Conservation (phyloP, 2,113 vertebrate genomes). For the Chaetops frenatus region DNA sequence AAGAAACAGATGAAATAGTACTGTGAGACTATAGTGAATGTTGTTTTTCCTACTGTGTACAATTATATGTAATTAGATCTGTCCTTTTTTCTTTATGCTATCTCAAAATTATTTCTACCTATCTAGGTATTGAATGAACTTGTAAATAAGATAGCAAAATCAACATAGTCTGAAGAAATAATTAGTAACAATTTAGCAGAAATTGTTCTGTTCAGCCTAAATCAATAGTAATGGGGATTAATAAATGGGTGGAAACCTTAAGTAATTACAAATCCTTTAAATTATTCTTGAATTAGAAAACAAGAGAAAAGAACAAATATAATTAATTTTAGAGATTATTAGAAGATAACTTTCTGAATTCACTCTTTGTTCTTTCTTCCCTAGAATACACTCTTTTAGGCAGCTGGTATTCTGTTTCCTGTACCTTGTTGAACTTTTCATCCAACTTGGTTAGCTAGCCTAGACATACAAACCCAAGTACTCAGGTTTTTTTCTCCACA, state of each 20-base stretch:
- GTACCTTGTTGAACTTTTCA: not conserved
- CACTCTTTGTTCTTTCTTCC: not conserved
- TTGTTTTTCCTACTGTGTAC: conserved; percentile 35
- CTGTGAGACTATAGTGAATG: conserved; percentile 11
- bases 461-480: not conserved
- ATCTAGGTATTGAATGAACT: conserved; percentile 20
- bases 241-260: conserved; percentile 31
- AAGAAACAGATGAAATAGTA: conserved; percentile 12
- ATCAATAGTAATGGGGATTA: conserved; percentile 37
- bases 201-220: conserved; percentile 26
- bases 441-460: not conserved
- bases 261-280: conserved; percentile 54
- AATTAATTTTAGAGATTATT: conserved; percentile 19
- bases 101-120: conserved; percentile 52
- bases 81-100: conserved; percentile 37
- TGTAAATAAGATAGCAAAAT: conserved; percentile 18
- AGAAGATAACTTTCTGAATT: conserved; percentile 1
- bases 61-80: conserved; percentile 56
- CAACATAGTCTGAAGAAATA: conserved; percentile 43
- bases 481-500: not conserved
- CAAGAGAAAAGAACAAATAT: conserved; percentile 7
- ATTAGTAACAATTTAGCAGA: conserved; percentile 51
- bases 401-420: not conserved
- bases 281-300: conserved; percentile 46
- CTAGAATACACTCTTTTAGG: not conserved